Percentiles rank a stretch among this genome's conserved stretches.
phyloP scores from a whole-genome alignment of 2,888 invertebrate genomes.

The Incurvaria masculella region DNA sequence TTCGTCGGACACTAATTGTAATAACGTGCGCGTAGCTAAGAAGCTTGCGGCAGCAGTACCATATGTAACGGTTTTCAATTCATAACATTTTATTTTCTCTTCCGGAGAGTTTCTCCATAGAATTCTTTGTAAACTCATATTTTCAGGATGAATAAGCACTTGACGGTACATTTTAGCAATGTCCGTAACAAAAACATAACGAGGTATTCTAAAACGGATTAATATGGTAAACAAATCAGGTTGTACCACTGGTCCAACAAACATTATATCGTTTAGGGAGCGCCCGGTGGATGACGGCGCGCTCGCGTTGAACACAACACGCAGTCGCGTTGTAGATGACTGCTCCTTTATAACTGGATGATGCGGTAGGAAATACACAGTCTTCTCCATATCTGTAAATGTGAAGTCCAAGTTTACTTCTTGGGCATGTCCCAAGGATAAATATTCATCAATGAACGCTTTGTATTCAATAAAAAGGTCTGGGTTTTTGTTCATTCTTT shows the following conservation, averaged over 20 bases:
- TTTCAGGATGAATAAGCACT: slow-evolving; percentile 15
- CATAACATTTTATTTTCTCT: slow-evolving; percentile 10
- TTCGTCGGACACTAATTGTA: slow-evolving; percentile 12
- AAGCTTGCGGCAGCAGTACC: slow-evolving; percentile 18
- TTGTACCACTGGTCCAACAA: slow-evolving; percentile 20
- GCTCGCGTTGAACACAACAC: slow-evolving; percentile 21
- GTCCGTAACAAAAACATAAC: slow-evolving; percentile 18
- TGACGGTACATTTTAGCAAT: slow-evolving; percentile 24
- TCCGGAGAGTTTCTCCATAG: slow-evolving; percentile 15
- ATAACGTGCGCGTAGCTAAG: slow-evolving; percentile 16
- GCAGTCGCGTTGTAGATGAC: slow-evolving; percentile 17
- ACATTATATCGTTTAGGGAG: slow-evolving; percentile 18
- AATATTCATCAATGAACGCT: slow-evolving; percentile 60
- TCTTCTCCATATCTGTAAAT: slow-evolving; percentile 7
- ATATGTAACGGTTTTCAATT: slow-evolving; percentile 15
- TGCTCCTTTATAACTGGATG: slow-evolving; percentile 20
- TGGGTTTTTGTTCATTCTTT: not conserved
- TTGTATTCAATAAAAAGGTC: not conserved
- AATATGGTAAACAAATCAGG: slow-evolving; percentile 19
- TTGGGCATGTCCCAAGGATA: slow-evolving; percentile 17
- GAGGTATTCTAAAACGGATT: slow-evolving; percentile 18
- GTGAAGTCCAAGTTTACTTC: slow-evolving; percentile 1
- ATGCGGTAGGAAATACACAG: slow-evolving; percentile 20
- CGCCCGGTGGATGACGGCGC: slow-evolving; percentile 13
- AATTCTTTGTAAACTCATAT: slow-evolving; percentile 18